A percentile compares a stretch with the other conserved stretches of the same genome.
phyloP scores from a whole-genome alignment of 2,113 vertebrate species.

The Probosciger aterrimus region DNA sequence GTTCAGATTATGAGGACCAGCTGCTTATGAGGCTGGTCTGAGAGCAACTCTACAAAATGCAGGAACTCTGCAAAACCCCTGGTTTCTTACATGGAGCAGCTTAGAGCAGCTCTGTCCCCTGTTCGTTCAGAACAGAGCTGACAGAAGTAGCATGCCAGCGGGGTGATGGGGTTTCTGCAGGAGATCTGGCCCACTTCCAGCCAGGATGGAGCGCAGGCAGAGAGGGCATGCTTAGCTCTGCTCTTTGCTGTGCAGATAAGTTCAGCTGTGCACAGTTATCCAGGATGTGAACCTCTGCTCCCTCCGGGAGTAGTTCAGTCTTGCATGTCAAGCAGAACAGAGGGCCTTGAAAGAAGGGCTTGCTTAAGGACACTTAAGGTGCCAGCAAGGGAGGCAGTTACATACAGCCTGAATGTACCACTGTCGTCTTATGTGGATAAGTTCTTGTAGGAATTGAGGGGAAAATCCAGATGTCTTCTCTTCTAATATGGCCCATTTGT shows the following conservation, averaged over 20 bases:
- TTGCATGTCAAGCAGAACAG: background rate
- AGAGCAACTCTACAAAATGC: background rate
- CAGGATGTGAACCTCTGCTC: background rate
- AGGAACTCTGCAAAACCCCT: background rate
- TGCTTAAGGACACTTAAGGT: rapidly evolving
- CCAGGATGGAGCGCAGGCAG: background rate
- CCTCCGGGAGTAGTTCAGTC: background rate
- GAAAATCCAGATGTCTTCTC: background rate
- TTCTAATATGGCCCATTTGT: background rate
- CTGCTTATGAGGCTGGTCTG: background rate
- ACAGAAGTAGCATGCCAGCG: rapidly evolving
- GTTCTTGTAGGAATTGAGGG: background rate
- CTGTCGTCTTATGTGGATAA: background rate
- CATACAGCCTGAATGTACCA: background rate
- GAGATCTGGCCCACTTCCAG: background rate
- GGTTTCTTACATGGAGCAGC: rapidly evolving
- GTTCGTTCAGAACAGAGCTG: background rate
- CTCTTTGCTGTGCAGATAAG: background rate
- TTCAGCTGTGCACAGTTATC: background rate
- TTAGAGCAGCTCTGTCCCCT: background rate
- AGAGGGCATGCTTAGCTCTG: background rate
- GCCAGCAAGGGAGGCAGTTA: background rate
- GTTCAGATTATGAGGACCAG: background rate
- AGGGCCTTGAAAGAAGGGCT: background rate
- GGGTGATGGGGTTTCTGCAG: rapidly evolving